Percentiles rank a stretch among this genome's conserved stretches.
Evolutionary conservation across 2,113 vertebrate genomes (phyloP).

Genomic region (Sceloporus tristichus): DNA sequence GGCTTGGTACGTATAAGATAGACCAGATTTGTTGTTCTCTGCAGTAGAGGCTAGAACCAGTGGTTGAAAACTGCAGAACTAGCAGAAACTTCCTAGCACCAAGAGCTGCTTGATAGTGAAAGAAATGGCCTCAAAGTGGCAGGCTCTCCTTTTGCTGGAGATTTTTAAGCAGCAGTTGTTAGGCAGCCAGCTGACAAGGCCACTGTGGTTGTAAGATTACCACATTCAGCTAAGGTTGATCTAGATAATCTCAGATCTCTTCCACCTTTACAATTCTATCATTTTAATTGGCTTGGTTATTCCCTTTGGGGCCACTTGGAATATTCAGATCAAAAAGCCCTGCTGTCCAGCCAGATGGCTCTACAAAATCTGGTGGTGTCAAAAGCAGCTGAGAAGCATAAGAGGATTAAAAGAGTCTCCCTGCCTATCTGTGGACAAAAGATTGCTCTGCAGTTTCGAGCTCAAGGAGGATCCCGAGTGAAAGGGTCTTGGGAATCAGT

Average conservation of each 20-base stretch:
- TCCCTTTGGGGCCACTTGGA: conserved; percentile 9
- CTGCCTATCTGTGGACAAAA: neutral
- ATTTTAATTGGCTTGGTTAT: neutral
- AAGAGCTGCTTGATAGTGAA: too few relatives aligned
- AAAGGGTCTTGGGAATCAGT: neutral
- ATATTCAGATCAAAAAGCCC: neutral
- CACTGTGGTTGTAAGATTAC: too few relatives aligned
- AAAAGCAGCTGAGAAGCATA: conserved; percentile 3
- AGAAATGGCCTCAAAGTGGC: too few relatives aligned
- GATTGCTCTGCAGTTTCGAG: neutral
- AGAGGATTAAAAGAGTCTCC: neutral
- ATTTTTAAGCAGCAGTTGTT: too few relatives aligned
- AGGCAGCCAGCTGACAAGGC: too few relatives aligned
- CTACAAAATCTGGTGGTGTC: neutral
- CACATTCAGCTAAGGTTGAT: neutral
- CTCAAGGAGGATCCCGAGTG: too few relatives aligned
- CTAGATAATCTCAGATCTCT: neutral
- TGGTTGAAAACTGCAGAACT: too few relatives aligned
- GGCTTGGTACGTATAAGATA: too few relatives aligned
- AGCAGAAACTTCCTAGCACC: too few relatives aligned
- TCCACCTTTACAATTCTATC: neutral
- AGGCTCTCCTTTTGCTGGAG: too few relatives aligned
- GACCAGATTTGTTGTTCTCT: too few relatives aligned
- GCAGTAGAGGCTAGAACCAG: too few relatives aligned
- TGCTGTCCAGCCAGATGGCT: neutral